Evolutionary conservation across 2,113 vertebrate genomes (phyloP).

Genomic region (Naja naja): DNA sequence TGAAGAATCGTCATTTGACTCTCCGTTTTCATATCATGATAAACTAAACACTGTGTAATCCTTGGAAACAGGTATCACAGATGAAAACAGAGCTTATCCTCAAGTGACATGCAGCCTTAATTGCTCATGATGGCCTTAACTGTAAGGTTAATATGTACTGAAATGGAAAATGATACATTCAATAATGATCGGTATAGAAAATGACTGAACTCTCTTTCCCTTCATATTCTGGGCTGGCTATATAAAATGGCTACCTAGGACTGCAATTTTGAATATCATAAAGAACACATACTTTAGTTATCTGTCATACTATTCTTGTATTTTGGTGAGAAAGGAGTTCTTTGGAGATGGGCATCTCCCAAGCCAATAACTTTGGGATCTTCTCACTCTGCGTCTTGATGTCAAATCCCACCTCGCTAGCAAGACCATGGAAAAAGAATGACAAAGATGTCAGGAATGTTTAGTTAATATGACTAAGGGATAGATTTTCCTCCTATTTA

Average conservation of each 20-base stretch:
- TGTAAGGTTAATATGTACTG: not conserved
- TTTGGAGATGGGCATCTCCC: not conserved
- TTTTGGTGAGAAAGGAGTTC: not conserved
- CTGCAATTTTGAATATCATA: not conserved
- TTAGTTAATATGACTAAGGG: not conserved
- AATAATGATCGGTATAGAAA: not conserved
- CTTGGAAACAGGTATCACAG: not conserved
- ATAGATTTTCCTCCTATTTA: not conserved
- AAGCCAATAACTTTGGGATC: not conserved
- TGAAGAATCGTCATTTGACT: slow-evolving; percentile 26
- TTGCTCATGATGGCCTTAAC: not conserved
- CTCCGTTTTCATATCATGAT: slow-evolving; percentile 9
- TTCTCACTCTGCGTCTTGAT: not conserved
- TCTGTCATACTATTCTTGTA: not conserved
- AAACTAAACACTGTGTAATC: not conserved
- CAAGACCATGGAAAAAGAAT: not conserved
- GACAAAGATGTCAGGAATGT: not conserved
- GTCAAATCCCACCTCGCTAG: not conserved
- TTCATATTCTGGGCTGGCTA: not conserved
- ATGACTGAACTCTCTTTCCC: not conserved
- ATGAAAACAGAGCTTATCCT: not conserved
- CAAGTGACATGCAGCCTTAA: not conserved
- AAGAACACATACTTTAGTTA: not conserved
- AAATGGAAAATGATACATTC: not conserved
- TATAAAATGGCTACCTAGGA: not conserved